Conservation (phyloP, 2,888 invertebrate species). For the Phragmatobia fuliginosa region DNA sequence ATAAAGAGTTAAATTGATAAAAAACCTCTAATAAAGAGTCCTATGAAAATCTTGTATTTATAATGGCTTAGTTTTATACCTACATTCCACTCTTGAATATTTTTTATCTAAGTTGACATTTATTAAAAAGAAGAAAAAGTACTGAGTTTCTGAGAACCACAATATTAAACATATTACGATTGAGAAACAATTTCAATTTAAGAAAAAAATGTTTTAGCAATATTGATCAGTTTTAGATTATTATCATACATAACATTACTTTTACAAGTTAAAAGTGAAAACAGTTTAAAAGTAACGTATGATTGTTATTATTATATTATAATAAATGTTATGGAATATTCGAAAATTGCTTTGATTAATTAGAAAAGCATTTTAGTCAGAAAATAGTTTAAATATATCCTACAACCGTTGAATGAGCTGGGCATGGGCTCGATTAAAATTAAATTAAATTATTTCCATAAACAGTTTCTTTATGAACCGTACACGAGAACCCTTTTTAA, state of each 20-base stretch:
- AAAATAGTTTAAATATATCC: background rate
- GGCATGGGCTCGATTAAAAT: slow-evolving; percentile 44
- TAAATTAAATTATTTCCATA: slow-evolving; percentile 55
- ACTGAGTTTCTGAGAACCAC: slow-evolving; percentile 34
- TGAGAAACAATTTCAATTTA: slow-evolving; percentile 16
- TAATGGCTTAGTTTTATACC: slow-evolving; percentile 26
- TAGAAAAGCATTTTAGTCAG: background rate
- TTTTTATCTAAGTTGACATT: too few relatives aligned
- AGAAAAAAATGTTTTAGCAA: slow-evolving; percentile 3
- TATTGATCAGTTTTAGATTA: slow-evolving; percentile 6
- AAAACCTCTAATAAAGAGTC: too few relatives aligned
- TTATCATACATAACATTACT: background rate
- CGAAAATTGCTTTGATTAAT: background rate
- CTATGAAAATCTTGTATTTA: slow-evolving; percentile 30
- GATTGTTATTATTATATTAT: too few relatives aligned
- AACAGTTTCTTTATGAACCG: slow-evolving; percentile 59
- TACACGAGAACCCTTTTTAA: slow-evolving; percentile 55
- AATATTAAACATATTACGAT: slow-evolving; percentile 25
- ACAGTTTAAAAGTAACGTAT: too few relatives aligned
- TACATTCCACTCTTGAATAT: slow-evolving; percentile 14
- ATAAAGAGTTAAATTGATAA: too few relatives aligned
- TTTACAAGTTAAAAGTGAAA: too few relatives aligned
- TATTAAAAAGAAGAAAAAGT: background rate
- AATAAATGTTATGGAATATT: too few relatives aligned
- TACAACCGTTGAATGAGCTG: slow-evolving; percentile 17